Percentiles rank a stretch among this genome's conserved stretches.
Conservation (phyloP, 2,113 vertebrate species). For the Alethe diademata region DNA sequence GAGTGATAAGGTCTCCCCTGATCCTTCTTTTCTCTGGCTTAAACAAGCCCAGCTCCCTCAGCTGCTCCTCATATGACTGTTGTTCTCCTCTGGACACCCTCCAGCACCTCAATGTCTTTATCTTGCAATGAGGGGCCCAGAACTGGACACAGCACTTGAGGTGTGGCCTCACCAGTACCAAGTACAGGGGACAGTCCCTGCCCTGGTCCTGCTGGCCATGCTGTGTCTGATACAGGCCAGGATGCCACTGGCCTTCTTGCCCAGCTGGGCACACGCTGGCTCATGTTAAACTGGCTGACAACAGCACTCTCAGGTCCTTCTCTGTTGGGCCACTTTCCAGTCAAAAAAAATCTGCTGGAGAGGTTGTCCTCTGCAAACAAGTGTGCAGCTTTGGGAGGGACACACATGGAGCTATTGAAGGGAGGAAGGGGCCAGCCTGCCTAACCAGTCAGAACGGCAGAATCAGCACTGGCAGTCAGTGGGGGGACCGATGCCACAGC, state of each 20-base stretch:
- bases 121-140: not conserved
- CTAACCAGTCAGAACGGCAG: not conserved
- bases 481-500: not conserved
- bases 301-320: not conserved
- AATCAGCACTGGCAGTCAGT: not conserved
- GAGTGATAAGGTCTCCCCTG: not conserved
- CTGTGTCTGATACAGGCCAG: not conserved
- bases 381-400: not conserved
- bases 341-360: not conserved
- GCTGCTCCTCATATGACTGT: not conserved
- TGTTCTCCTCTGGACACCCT: not conserved
- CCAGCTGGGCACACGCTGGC: not conserved
- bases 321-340: not conserved
- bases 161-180: not conserved
- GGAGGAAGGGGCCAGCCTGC: not conserved
- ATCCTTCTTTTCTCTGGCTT: not conserved
- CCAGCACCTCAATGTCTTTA: not conserved
- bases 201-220: not conserved
- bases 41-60: not conserved
- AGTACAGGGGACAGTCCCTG: not conserved
- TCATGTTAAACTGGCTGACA: fast-evolving
- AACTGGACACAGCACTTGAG: not conserved
- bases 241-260: not conserved
- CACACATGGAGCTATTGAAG: not conserved
- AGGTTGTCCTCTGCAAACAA: not conserved